phyloP scores from a whole-genome alignment of 1,140 invertebrate genomes.

The Trachymyrmex cornetzi region DNA sequence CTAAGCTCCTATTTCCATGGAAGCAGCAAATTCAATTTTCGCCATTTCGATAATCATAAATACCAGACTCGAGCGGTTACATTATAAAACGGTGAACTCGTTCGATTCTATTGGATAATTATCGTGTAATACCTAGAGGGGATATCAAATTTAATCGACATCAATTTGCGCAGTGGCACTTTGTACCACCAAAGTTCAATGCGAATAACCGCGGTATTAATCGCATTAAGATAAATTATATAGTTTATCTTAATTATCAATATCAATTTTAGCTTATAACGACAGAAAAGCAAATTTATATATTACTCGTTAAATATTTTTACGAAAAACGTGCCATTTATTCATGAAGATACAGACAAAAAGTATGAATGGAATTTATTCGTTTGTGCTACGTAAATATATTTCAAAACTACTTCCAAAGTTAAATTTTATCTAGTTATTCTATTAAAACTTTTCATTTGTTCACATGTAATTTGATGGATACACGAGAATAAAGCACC shows the following conservation, averaged over 20 bases:
- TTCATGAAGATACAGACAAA: not conserved
- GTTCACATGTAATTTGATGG: not conserved
- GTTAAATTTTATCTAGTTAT: conserved; percentile 10
- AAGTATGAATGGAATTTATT: not conserved
- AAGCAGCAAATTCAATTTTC: conserved; percentile 64
- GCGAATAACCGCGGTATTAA: conserved; percentile 14
- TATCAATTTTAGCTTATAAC: conserved; percentile 11
- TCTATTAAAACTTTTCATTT: not conserved
- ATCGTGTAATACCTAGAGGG: conserved; percentile 38
- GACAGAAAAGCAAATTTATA: conserved; percentile 15
- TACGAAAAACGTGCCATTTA: not conserved
- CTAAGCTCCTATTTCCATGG: conserved; percentile 50
- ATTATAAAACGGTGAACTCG: conserved; percentile 21
- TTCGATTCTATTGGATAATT: conserved; percentile 63
- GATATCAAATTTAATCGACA: conserved; percentile 70
- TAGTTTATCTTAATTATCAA: not conserved
- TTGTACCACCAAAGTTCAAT: conserved; percentile 6
- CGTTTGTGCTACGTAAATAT: not conserved
- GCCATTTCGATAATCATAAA: conserved; percentile 68
- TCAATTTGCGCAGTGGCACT: not conserved
- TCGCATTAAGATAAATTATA: conserved; percentile 32
- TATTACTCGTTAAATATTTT: not conserved
- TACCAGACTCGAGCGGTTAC: conserved; percentile 36
- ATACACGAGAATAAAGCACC: not conserved
- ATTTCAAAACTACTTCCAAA: not conserved